These are phyloP conservation scores for Gymnoscelis rufifasciata DNA, from an alignment of 2,888 invertebrate species.

Conservation along the genomic window DNA sequence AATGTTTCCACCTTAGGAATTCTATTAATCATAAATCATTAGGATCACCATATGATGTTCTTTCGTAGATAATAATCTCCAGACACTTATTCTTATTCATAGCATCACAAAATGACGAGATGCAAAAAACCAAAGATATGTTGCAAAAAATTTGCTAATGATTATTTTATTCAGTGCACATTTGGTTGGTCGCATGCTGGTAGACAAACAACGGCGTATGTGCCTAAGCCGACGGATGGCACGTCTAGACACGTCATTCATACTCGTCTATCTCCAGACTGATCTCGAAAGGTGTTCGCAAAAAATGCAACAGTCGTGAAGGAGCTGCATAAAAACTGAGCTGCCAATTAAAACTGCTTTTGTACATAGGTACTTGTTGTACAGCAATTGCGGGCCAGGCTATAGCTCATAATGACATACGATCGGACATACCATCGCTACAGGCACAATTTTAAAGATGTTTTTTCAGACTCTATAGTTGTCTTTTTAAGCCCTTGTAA, in stretches of 20 bases:
- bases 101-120: constrained; percentile 38
- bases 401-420: constrained; percentile 7
- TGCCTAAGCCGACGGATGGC: constrained; percentile 51
- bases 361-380: constrained; percentile 28
- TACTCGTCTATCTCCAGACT: constrained; percentile 57
- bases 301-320: constrained; percentile 47
- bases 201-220: constrained; percentile 43
- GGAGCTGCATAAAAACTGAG: constrained; percentile 42
- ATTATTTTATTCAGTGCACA: constrained; percentile 55
- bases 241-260: constrained; percentile 62
- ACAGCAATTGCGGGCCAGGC: background rate
- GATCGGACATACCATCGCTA: background rate
- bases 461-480: background rate
- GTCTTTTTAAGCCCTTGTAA: background rate
- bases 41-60: too few relatives aligned
- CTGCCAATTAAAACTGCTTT: constrained; percentile 47
- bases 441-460: constrained; percentile 6
- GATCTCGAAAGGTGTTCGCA: constrained; percentile 48
- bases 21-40: too few relatives aligned
- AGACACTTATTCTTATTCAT: constrained; percentile 53
- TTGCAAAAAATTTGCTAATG: constrained; percentile 45
- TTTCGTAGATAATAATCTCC: constrained; percentile 46
- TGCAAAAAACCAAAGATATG: constrained; percentile 42
- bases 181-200: constrained; percentile 40
- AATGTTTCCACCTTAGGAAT: too few relatives aligned